Evolutionary conservation across 1,140 invertebrate genomes (phyloP), one percentile per base, ranked within the genome.

Genomic region (Himalopsyche phryganea): DNA sequence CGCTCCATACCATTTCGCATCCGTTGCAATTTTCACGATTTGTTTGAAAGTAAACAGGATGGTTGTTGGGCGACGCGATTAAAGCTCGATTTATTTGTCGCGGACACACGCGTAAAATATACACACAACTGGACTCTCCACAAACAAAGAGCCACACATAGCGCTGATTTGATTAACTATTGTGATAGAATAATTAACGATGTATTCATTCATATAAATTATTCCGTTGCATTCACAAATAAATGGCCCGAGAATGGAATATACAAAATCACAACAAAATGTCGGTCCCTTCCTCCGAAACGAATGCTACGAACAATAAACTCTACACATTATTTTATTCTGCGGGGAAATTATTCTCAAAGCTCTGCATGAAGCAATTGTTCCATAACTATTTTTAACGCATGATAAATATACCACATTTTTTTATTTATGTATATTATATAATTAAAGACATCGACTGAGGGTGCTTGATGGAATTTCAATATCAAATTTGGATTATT

Each of bases 171-270:
- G 55, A 58, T 58, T 58, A 58, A 51, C 55, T 58, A 42, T 51
- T 58, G 55, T 58, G 38, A 58, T 50, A 41, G 55, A 47, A 56
- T 56, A 58, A 58, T 58, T 58, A 58, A 58, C 40, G 15, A 38
- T 14, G 19, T 23, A 58, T 44, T 50, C 40, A 38, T 42, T 50
- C 55, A 51, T 41, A 51, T 51, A 20, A 51, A 41, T 41, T 28
- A 51, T 51, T 50, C 48, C 14, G 38, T 18, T 36, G 38, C 33
- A 50, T 49, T 13, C 15, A 33, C 33, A 50, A 38, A 38, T 35
- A 50, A 50, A 50, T 36, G 32, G 33, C 14, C 33, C 9, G 33
- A 18, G 38, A 36, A 17, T 15, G 48, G 32, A 13, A 36, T 6
- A 17, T 50, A 49, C 18, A 50, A 50, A 50, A 40, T 50, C 15